Percentiles rank a stretch among this genome's conserved stretches.
These are phyloP conservation scores for Drosophila siamana DNA, from an alignment of 2,888 invertebrate species.

Conservation along the genomic window DNA sequence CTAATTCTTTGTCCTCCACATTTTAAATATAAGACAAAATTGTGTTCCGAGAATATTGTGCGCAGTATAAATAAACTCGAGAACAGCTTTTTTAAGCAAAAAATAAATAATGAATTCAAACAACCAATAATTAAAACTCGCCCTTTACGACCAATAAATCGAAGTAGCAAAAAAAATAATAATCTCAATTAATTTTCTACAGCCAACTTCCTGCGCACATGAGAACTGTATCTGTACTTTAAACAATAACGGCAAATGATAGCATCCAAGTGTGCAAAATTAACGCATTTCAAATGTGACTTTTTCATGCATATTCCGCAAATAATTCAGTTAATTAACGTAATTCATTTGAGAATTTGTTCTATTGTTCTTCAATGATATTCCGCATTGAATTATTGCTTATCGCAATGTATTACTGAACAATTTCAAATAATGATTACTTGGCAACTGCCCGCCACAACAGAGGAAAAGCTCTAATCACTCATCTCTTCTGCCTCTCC, in stretches of 20 bases:
- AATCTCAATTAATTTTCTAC: slow-evolving; percentile 29
- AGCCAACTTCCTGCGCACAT: slow-evolving; percentile 31
- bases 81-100: background rate
- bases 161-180: slow-evolving; percentile 7
- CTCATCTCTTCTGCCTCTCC: background rate
- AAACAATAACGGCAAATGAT: slow-evolving; percentile 17
- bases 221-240: slow-evolving; percentile 5
- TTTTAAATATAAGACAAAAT: background rate
- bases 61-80: background rate
- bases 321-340: slow-evolving; percentile 24
- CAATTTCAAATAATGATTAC: slow-evolving; percentile 9
- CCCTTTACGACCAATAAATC: background rate
- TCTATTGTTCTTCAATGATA: slow-evolving; percentile 36
- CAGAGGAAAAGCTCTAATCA: slow-evolving; percentile 21
- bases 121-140: background rate
- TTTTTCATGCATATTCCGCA: slow-evolving; percentile 31
- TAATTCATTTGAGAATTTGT: slow-evolving; percentile 23
- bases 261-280: slow-evolving; percentile 3
- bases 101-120: background rate
- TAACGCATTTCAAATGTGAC: slow-evolving; percentile 13
- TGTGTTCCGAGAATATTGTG: background rate
- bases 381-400: slow-evolving; percentile 27
- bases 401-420: slow-evolving; percentile 40
- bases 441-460: slow-evolving; percentile 32
- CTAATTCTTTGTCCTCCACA: background rate